Conservation (phyloP, 2,797 vertebrate species). For the Sebastes goodei region DNA sequence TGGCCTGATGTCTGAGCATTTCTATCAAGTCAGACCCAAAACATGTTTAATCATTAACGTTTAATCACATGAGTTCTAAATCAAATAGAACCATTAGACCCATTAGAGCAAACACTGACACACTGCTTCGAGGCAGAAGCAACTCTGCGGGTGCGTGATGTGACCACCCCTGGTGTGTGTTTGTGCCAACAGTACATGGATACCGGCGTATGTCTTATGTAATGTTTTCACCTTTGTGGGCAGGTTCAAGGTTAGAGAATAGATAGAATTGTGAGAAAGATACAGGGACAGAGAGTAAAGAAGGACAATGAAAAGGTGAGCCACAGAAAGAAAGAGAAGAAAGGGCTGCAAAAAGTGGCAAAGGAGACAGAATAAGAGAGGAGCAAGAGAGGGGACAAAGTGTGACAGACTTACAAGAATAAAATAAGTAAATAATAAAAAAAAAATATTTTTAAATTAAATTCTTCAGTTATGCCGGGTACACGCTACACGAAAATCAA, state of each 20-base stretch:
- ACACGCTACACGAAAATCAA: too few relatives aligned
- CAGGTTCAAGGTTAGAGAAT: slow-evolving; percentile 9
- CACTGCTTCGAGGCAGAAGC: not conserved
- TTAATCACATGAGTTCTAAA: slow-evolving; percentile 50
- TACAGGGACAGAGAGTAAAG: not conserved
- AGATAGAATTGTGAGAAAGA: not conserved
- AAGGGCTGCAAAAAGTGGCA: not conserved
- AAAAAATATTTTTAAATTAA: not conserved
- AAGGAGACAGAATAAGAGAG: not conserved
- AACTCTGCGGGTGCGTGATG: not conserved
- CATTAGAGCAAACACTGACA: slow-evolving; percentile 25
- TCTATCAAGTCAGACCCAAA: slow-evolving; percentile 7
- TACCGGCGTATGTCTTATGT: not conserved
- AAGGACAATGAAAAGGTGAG: not conserved
- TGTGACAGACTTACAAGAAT: not conserved
- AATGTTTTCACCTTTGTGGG: not conserved
- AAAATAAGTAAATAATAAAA: not conserved
- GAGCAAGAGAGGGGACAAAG: not conserved
- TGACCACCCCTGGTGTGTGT: not conserved
- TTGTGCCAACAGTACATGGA: not conserved
- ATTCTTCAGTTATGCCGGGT: not conserved
- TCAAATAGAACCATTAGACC: slow-evolving; percentile 39
- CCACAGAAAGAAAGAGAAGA: not conserved
- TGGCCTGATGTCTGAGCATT: not conserved
- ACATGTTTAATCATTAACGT: slow-evolving; percentile 36